Conservation (phyloP, 1,140 invertebrate species). For the Schlechtendalia chinensis region DNA sequence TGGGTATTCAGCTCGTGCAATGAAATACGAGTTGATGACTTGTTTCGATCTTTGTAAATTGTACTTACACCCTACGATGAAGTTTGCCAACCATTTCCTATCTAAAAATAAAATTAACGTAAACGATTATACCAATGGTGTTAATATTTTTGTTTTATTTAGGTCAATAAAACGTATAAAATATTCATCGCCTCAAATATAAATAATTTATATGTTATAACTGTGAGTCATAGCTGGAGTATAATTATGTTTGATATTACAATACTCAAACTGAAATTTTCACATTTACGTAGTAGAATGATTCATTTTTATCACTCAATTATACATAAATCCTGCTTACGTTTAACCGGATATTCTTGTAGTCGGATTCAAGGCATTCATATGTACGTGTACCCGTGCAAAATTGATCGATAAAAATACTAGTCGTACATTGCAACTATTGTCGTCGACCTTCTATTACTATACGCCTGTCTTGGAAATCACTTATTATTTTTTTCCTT, state of each 20-base stretch:
- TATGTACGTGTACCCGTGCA: not conserved
- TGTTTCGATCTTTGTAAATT: slow-evolving; percentile 36
- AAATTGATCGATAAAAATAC: not conserved
- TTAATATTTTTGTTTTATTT: not conserved
- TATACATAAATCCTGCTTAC: no score
- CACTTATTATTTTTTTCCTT: not conserved
- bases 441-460: not conserved
- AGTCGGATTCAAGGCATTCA: no score
- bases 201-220: no score
- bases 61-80: slow-evolving; percentile 31
- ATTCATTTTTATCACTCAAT: no score
- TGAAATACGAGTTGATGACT: slow-evolving; percentile 35
- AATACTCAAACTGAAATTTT: no score
- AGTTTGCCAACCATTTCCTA: slow-evolving; percentile 23
- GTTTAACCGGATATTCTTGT: no score
- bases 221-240: no score
- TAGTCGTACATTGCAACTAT: not conserved
- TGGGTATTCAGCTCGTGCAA: slow-evolving; percentile 9
- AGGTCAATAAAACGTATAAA: not conserved
- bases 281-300: no score
- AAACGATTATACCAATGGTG: not conserved
- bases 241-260: no score
- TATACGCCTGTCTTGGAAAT: not conserved
- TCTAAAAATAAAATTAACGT: slow-evolving; percentile 21
- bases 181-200: no score